These are phyloP conservation scores for Eristalis pertinax DNA, from an alignment of 2,888 invertebrate genomes.

Conservation along the genomic window DNA sequence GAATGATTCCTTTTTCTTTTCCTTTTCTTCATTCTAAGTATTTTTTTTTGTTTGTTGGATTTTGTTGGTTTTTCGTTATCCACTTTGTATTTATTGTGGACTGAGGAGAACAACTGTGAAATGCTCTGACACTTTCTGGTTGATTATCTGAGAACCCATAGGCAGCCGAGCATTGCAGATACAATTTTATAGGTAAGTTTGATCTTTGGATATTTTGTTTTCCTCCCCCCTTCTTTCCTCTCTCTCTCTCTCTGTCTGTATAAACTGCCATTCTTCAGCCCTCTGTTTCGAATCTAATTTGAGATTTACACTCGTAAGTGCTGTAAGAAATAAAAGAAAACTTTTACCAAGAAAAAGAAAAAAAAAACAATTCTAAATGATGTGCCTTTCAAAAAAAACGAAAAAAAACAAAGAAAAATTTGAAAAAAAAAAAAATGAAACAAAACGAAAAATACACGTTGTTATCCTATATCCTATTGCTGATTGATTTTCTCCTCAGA, in stretches of 20 bases:
- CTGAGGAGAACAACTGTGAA: no score
- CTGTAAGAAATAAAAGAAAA: not conserved
- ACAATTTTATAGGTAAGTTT: no score
- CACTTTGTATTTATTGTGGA: not conserved
- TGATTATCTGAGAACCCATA: no score
- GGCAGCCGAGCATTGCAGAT: no score
- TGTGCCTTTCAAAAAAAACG: not conserved
- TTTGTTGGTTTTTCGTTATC: not conserved
- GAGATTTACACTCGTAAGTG: not conserved
- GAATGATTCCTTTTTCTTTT: constrained; percentile 31
- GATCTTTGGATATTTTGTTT: not conserved
- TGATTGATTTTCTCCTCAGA: constrained; percentile 1
- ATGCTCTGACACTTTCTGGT: no score
- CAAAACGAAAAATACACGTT: not conserved
- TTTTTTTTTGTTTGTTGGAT: not conserved
- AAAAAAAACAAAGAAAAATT: not conserved
- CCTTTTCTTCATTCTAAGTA: not conserved
- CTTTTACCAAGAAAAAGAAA: not conserved
- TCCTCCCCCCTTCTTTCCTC: not conserved
- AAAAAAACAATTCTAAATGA: not conserved
- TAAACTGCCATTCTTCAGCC: not conserved
- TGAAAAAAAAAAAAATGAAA: not conserved
- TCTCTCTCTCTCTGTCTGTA: not conserved
- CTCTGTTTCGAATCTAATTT: not conserved
- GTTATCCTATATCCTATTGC: not conserved